Percentiles rank a stretch among this genome's conserved stretches.
These are phyloP conservation scores for Epistrophe eligans DNA, from an alignment of 2,888 invertebrate species.

Conservation along the genomic window DNA sequence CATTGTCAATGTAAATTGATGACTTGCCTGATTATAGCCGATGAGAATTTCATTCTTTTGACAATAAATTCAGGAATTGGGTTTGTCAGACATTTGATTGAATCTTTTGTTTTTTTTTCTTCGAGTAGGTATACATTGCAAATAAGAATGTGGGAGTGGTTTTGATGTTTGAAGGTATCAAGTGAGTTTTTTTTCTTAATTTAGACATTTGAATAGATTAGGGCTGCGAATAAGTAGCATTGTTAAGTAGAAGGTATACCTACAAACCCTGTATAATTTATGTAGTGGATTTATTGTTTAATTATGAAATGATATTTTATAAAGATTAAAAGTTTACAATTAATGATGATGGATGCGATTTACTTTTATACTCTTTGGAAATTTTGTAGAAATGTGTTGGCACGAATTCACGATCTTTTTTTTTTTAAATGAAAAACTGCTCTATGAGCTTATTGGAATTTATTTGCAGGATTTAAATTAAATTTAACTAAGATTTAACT, in stretches of 20 bases:
- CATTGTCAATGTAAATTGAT: constrained; percentile 34
- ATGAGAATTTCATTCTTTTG: constrained; percentile 24
- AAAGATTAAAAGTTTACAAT: too few relatives aligned
- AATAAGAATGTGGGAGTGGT: constrained; percentile 20
- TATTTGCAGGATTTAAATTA: too few relatives aligned
- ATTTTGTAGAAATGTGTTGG: too few relatives aligned
- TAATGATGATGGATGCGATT: too few relatives aligned
- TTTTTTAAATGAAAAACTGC: too few relatives aligned
- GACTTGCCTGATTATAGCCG: constrained; percentile 27
- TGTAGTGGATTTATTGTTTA: neutral
- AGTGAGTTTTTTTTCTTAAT: neutral
- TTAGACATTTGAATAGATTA: constrained; percentile 3
- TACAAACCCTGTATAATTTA: neutral
- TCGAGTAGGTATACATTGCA: neutral
- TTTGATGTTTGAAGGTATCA: constrained; percentile 3
- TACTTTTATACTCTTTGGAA: too few relatives aligned
- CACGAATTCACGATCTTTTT: too few relatives aligned
- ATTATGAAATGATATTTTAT: neutral
- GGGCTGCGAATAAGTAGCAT: neutral
- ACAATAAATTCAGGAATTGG: constrained; percentile 24
- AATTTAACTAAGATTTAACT: too few relatives aligned
- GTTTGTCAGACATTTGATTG: constrained; percentile 16
- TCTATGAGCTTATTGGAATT: too few relatives aligned
- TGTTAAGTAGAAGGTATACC: neutral
- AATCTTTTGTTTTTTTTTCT: constrained; percentile 9